A percentile compares a stretch with the other conserved stretches of the same genome.
Evolutionary conservation across 2,797 vertebrate species (phyloP).

Genomic region (Pteronotus mesoamericanus): DNA sequence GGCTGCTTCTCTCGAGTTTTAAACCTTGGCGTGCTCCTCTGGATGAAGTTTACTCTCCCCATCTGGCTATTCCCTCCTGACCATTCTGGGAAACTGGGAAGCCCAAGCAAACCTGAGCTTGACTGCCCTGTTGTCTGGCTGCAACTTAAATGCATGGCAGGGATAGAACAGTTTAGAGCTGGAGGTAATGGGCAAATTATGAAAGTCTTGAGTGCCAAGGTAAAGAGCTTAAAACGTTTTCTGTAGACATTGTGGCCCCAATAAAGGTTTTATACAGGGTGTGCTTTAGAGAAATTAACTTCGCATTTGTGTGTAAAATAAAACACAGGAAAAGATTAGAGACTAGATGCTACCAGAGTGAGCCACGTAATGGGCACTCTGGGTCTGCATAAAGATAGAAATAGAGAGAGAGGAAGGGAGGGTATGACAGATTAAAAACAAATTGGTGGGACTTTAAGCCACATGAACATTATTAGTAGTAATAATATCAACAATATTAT

Average conservation of each 20-base stretch:
- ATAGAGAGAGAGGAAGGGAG: neutral
- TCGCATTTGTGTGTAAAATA: neutral
- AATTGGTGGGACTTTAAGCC: neutral
- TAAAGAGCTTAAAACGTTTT: neutral
- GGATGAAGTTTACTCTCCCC: neutral
- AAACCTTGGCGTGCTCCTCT: constrained; percentile 47
- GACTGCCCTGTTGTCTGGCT: constrained; percentile 1
- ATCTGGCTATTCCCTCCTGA: constrained; percentile 52
- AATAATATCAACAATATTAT: neutral
- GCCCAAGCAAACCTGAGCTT: neutral
- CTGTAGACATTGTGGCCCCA: neutral
- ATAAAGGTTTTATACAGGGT: neutral
- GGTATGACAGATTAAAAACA: neutral
- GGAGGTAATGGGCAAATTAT: neutral
- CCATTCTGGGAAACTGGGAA: constrained; percentile 40
- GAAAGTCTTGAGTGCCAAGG: neutral
- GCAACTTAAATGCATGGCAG: constrained; percentile 13
- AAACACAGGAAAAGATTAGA: neutral
- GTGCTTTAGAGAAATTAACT: neutral
- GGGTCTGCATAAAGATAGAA: neutral
- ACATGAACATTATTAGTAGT: neutral
- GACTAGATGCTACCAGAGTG: neutral
- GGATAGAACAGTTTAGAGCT: neutral
- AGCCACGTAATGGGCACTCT: neutral
- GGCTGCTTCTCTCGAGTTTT: neutral